Evolutionary conservation across 2,113 vertebrate genomes (phyloP), one percentile per base, ranked within the genome.

Genomic region (Ceyx margarethae): DNA sequence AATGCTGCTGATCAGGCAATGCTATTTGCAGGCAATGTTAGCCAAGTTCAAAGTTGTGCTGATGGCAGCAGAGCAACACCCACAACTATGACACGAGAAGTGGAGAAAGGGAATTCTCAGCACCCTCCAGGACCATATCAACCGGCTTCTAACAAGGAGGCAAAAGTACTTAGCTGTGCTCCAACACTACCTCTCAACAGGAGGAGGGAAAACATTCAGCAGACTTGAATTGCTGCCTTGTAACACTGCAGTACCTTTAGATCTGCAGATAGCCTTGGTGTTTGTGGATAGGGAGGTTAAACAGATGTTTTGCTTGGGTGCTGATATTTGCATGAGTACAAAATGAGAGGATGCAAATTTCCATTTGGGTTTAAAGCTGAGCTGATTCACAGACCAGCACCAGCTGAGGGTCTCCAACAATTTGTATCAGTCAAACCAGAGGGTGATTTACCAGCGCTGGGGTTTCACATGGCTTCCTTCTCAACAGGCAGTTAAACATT

Each of bases 391-490:
- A 5, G 69, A 46, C 35, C 11, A 4, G 68, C 53, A 86, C 76
- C 83, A 88, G 80, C 77, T 86, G 80, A 4, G 1, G 73, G 58
- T 64, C 76, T 83, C 65, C 42, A 43, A 37, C 37, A 53, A 26
- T 72, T 26, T 53, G 9, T 54, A 73, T 54, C 73, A 79, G 62
- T 62, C 81, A 72, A 86, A 93, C 23, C 62, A 84, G 58, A 87
- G 22, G 28, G 54, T 77, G 62, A 91, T 86, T 87, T 85, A 92
- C 45, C 78, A 42, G 42, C 8, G 48, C 65, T 94, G 68, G 43
- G n/a, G 69, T 53, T 90, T 86, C 29, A 3, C 15, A 5, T 20
- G 51, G 56, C 56, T 95, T 85, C 79, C 51, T 93, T 92, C 82
- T 65, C 54, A 91, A 85, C 29, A 50, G 5, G 1, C 54, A 68